These are phyloP conservation scores for Phrynosoma blainvillii DNA, from an alignment of 2,113 vertebrate species.

Conservation along the genomic window DNA sequence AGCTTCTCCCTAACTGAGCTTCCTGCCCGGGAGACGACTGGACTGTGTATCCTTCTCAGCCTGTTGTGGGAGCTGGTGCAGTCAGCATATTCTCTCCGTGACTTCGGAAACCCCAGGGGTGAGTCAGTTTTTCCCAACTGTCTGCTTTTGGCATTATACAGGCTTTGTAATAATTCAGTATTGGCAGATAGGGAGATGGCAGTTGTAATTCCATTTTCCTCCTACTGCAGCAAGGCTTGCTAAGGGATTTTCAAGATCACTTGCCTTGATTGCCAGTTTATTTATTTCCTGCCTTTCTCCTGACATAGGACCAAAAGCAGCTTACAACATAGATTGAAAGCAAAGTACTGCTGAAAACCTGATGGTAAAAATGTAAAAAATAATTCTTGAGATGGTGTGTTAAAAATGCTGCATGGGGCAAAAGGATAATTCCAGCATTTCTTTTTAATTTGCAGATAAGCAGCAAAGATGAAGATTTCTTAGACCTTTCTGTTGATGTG, in stretches of 20 bases:
- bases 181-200: neutral
- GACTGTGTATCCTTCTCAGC: too few species aligned
- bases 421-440: constrained; percentile 9
- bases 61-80: too few species aligned
- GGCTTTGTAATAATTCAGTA: too few species aligned
- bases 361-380: neutral
- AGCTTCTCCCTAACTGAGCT: too few species aligned
- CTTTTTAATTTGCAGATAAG: constrained; percentile 76
- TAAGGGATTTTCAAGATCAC: neutral
- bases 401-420: neutral
- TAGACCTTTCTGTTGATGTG: constrained; percentile 88
- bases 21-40: too few species aligned
- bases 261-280: neutral
- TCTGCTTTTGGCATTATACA: too few species aligned
- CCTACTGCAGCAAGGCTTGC: neutral
- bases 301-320: too few species aligned
- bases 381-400: neutral
- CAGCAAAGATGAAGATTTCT: constrained; percentile 88
- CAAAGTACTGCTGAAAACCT: too few species aligned
- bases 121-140: too few species aligned
- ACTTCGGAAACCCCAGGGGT: too few species aligned
- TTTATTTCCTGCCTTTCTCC: neutral
- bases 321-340: too few species aligned
- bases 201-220: neutral
- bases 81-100: too few species aligned